Evolutionary conservation across 2,113 vertebrate species (phyloP), one percentile per base, ranked within the genome.

Genomic region (Saccopteryx leptura): DNA sequence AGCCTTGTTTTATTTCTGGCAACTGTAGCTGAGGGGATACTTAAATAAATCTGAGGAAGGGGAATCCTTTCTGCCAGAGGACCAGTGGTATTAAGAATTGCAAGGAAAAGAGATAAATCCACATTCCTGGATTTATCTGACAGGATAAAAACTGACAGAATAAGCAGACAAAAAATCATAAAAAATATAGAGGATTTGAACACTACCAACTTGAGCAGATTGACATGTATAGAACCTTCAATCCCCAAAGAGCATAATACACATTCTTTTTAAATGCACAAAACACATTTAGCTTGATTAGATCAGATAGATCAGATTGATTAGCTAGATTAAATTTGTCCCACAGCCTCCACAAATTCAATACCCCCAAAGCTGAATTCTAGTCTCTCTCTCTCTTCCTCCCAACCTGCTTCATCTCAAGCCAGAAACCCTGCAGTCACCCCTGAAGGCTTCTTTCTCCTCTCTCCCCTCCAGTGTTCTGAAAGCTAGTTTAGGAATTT

Each of bases 91-190:
- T 72, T 23, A 90, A 50, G 33, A 82, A 69, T 13, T 80, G 10
- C 18, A 69, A 93, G 46, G 60, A 68, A 56, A 88, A 76, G 87
- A 91, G 14, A 85, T 54, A 72, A 66, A 86, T 78, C 54, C 39
- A 78, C 24, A 82, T 48, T 81, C 80, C 69, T n/a, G n/a, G n/a
- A n/a, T n/a, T n/a, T n/a, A n/a, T n/a, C n/a, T n/a, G n/a, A n/a
- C n/a, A n/a, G n/a, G n/a, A n/a, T n/a, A 93, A 19, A 69, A 89
- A 63, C 0, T 63, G 46, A 91, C 54, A 96, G 82, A 75, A 50
- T 10, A 46, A 88, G 75, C 60, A 74, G 17, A 91, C 0, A 75
- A 17, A 74, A 95, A 90, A 85, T 50, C 56, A 80, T 28, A 81
- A 87, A 46, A 9, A 65, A 31, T 39, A 80, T 0, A 65, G 50